Percentiles rank a stretch among this genome's conserved stretches.
These are phyloP conservation scores for Coendou prehensilis DNA, from an alignment of 2,797 vertebrate genomes.

Conservation along the genomic window DNA sequence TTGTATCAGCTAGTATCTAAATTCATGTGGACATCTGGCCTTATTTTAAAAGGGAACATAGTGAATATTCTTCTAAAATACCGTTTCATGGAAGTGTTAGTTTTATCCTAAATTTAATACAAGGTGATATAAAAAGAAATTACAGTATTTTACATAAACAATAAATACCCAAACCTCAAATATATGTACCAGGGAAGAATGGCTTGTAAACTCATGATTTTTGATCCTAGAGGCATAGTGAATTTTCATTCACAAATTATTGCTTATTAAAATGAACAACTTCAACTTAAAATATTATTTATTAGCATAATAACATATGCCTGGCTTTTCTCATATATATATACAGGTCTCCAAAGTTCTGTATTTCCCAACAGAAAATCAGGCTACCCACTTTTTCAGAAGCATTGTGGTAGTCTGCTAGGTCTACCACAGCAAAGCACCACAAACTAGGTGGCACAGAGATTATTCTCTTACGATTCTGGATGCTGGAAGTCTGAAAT, in stretches of 20 bases:
- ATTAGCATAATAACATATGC: background rate
- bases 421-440: background rate
- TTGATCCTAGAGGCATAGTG: background rate
- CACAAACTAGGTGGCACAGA: background rate
- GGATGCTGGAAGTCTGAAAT: background rate
- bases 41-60: conserved; percentile 73
- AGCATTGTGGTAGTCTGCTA: background rate
- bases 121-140: conserved; percentile 51
- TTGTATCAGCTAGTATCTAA: conserved; percentile 46
- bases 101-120: conserved; percentile 74
- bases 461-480: background rate
- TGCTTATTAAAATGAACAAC: conserved; percentile 46
- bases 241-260: background rate
- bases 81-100: conserved; percentile 62
- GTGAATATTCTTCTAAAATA: conserved; percentile 73
- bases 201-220: conserved; percentile 18
- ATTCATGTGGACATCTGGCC: conserved; percentile 69
- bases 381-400: background rate
- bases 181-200: conserved; percentile 20
- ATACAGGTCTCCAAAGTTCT: background rate
- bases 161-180: conserved; percentile 18
- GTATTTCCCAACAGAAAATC: background rate
- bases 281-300: background rate
- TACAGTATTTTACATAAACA: conserved; percentile 54
- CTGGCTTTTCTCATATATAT: background rate